phyloP scores from a whole-genome alignment of 2,797 vertebrate species.

The Pseudochaenichthys georgianus region DNA sequence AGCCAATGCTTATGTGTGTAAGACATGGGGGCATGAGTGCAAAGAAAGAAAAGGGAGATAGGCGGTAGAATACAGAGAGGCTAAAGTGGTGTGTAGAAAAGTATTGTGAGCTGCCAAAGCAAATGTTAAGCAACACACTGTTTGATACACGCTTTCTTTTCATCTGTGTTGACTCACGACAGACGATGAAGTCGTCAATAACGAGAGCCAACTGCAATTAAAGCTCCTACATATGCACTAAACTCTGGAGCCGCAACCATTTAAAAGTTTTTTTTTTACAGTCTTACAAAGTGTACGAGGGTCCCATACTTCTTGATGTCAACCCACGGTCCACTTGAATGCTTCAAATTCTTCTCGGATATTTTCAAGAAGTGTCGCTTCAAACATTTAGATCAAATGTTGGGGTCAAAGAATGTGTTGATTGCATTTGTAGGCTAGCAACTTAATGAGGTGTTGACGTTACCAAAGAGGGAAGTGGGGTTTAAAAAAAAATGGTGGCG shows the following conservation, averaged over 20 bases:
- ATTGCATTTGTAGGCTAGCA: constrained; percentile 4
- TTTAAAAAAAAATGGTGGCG: constrained; percentile 24
- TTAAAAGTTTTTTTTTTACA: background rate
- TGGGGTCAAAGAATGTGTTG: constrained; percentile 56
- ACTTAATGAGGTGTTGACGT: constrained; percentile 2
- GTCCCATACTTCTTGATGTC: background rate
- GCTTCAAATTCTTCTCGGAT: background rate
- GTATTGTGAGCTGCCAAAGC: constrained; percentile 37
- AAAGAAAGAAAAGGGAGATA: constrained; percentile 30
- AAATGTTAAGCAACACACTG: constrained; percentile 65
- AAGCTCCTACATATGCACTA: constrained; percentile 2
- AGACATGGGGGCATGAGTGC: background rate
- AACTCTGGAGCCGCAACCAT: background rate
- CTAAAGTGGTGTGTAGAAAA: constrained; percentile 26
- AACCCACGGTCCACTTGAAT: background rate
- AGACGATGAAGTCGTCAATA: background rate
- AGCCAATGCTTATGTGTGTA: constrained; percentile 25
- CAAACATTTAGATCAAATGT: background rate
- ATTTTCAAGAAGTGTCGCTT: background rate
- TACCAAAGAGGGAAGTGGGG: constrained; percentile 29
- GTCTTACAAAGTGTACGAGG: background rate
- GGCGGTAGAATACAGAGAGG: constrained; percentile 36
- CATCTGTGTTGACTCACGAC: background rate
- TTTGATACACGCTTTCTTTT: constrained; percentile 11
- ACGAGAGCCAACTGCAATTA: background rate